Evolutionary conservation across 2,888 invertebrate genomes (phyloP).

Genomic region (Alsophila aescularia): DNA sequence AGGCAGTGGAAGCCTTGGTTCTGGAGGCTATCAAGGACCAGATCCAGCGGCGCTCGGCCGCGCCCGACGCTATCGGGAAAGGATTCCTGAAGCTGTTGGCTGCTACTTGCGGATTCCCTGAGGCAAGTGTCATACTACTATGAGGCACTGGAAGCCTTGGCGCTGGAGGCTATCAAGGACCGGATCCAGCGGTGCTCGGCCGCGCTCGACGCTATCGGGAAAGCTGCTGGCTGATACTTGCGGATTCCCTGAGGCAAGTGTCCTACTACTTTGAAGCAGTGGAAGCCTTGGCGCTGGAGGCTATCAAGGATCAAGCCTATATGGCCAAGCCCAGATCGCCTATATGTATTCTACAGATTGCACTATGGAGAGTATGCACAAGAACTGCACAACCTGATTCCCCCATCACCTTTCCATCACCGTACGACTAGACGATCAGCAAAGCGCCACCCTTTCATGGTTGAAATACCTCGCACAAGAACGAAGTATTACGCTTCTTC

Average conservation of each 20-base stretch:
- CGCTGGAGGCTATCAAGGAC: conserved; percentile 94
- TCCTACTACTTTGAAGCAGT: conserved; percentile 80
- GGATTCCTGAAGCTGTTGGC: conserved; percentile 94
- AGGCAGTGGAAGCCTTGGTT: conserved; percentile 91
- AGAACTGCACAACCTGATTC: too few species aligned
- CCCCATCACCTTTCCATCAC: too few species aligned
- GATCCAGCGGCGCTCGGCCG: conserved; percentile 90
- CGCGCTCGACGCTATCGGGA: conserved; percentile 93
- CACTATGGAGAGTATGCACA: too few species aligned
- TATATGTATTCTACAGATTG: too few species aligned
- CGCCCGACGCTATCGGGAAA: conserved; percentile 93
- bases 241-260: conserved; percentile 90
- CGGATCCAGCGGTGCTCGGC: conserved; percentile 91
- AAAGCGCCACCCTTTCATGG: too few species aligned
- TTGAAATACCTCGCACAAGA: too few species aligned
- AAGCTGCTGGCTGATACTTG: conserved; percentile 93
- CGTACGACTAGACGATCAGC: too few species aligned
- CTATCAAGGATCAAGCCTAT: too few species aligned
- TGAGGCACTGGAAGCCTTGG: conserved; percentile 90
- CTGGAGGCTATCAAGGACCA: conserved; percentile 95
- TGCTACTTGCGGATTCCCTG: conserved; percentile 93
- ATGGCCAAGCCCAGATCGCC: too few species aligned
- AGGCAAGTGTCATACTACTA: conserved; percentile 71
- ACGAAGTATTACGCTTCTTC: too few species aligned
- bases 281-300: conserved; percentile 93